A percentile compares a stretch with the other conserved stretches of the same genome.
phyloP scores from a whole-genome alignment of 2,113 vertebrate species.

The Chionodraco myersi region DNA sequence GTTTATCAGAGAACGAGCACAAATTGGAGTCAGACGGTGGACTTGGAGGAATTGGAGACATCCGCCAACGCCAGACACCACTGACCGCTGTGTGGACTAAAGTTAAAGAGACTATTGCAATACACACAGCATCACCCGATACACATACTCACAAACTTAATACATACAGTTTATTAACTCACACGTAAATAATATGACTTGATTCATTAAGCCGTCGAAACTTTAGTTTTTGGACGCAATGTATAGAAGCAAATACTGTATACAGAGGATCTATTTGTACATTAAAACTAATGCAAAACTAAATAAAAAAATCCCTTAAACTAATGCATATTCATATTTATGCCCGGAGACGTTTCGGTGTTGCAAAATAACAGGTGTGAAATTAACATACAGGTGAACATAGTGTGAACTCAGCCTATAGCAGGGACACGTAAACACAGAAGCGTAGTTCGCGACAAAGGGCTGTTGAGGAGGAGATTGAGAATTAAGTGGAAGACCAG shows the following conservation, averaged over 20 bases:
- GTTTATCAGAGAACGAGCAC: conserved; percentile 83
- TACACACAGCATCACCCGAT: conserved; percentile 24
- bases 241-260: neutral
- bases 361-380: conserved; percentile 60
- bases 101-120: conserved; percentile 43
- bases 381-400: conserved; percentile 67
- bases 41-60: conserved; percentile 79
- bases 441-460: conserved; percentile 36
- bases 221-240: too few species aligned
- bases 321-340: conserved; percentile 37
- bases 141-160: neutral
- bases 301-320: conserved; percentile 3
- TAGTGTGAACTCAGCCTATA: conserved; percentile 53
- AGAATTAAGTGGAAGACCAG: conserved; percentile 1
- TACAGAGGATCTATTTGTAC: neutral
- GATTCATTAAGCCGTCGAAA: too few species aligned
- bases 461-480: neutral
- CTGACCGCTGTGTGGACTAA: conserved; percentile 63
- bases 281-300: neutral
- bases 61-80: conserved; percentile 66
- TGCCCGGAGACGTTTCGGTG: neutral
- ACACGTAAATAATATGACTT: neutral
- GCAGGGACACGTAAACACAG: conserved; percentile 41
- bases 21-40: conserved; percentile 85
- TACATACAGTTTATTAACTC: neutral